Evolutionary conservation across 2,888 invertebrate genomes (phyloP), one percentile per base, ranked within the genome.

Genomic region (Caradrina clavipalpis): DNA sequence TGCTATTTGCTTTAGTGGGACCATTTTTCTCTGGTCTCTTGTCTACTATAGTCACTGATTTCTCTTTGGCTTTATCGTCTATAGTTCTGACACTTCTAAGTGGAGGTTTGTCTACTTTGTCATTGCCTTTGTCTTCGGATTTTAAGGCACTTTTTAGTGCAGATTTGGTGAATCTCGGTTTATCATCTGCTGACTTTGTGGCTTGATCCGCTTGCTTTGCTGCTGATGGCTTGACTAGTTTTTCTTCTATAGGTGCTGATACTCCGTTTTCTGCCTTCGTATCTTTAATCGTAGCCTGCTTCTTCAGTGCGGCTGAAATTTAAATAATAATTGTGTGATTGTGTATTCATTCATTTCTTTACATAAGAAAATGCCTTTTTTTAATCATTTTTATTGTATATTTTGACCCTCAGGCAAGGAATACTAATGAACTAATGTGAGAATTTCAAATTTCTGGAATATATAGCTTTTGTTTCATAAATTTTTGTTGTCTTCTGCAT

Each of bases 241-340:
- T 95, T 69, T 94, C 95, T 88, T 95, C 95, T 51, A 88, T 86
- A 1, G 92, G 86, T 64, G 91, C 91, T 19, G 92, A 82, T 2
- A 90, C 88, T 50, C 95, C 95, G 83, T 95, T 95, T 89, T 94
- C 93, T 63, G 90, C 15, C 85, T 93, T 95, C n/a, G n/a, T n/a
- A 21, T 95, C 95, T 85, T 89, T 93, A 70, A 96, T 88, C n/a
- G 96, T 95, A 0, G 95, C 63, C 81, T 96, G 96, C 71, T 96
- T 96, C 78, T 94, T 96, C 63, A 96, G 85, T 47, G 89, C 91
- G 55, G 96, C 96, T 96, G 93, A 61, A 92, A 94, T 35, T 39
- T 21, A 8, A 61, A 69, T 61, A 35, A 50, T 10, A 26, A 1
- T 0, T 35, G 6, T 15, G n/a, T 73, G 7, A 62, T 49, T 61